Conservation (phyloP, 2,888 invertebrate genomes). For the Phyllotreta cruciferae region DNA sequence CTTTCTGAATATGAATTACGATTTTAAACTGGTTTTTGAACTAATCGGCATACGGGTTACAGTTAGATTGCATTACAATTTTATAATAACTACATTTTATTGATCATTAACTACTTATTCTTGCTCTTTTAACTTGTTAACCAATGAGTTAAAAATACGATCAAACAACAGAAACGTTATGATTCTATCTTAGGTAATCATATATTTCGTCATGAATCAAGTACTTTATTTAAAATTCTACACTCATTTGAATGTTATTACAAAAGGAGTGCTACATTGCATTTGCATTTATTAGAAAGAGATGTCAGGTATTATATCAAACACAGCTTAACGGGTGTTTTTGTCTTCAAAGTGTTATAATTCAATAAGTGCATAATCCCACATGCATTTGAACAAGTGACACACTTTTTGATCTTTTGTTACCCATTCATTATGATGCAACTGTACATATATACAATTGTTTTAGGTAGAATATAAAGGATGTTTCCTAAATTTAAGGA, state of each 20-base stretch:
- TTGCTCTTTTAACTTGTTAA: no score
- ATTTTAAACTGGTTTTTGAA: conserved; percentile 22
- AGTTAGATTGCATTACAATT: conserved; percentile 17
- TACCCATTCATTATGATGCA: no score
- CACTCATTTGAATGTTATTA: background rate
- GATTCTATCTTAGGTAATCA: no score
- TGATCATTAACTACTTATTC: no score
- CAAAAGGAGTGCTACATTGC: conserved; percentile 4
- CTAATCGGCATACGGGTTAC: conserved; percentile 16
- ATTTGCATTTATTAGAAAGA: conserved; percentile 14
- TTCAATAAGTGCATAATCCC: conserved; percentile 6
- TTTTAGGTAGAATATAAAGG: no score
- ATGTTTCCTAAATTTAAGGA: no score
- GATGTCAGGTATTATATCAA: conserved; percentile 1
- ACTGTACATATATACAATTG: no score
- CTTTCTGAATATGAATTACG: conserved; percentile 19
- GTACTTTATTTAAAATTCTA: background rate
- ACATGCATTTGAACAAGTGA: conserved; percentile 1
- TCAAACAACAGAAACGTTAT: background rate
- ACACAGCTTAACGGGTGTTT: background rate
- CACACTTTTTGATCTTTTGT: background rate
- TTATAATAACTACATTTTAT: background rate
- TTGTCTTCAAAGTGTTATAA: background rate
- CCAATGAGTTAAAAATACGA: background rate
- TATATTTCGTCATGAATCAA: no score